phyloP scores from a whole-genome alignment of 2,113 vertebrate species.

The Pelmatolapia mariae region DNA sequence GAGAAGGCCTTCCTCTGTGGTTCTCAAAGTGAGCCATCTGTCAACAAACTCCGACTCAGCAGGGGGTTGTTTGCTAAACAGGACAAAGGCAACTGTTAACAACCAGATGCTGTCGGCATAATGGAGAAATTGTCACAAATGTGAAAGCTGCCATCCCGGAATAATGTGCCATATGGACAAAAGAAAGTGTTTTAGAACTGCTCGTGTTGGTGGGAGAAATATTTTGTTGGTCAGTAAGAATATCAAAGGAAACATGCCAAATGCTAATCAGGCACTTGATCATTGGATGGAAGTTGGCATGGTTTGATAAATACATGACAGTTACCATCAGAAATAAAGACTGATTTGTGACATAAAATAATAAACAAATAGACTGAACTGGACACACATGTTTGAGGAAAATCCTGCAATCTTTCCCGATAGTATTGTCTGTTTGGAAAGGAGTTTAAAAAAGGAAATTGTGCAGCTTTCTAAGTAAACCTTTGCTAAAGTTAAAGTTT shows the following conservation, averaged over 20 bases:
- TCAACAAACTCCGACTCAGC: constrained; percentile 11
- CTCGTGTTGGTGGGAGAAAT: neutral
- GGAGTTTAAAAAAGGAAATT: neutral
- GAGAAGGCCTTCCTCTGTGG: neutral
- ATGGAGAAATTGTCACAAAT: neutral
- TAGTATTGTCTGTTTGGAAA: neutral
- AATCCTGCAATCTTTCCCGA: neutral
- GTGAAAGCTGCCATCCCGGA: neutral
- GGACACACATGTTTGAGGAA: neutral
- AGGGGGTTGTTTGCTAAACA: constrained; percentile 19
- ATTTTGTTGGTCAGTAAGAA: neutral
- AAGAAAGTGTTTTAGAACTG: neutral
- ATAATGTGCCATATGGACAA: constrained; percentile 23
- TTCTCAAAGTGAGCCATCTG: constrained; percentile 47
- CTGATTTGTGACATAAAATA: neutral
- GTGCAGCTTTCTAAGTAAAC: neutral
- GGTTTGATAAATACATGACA: neutral
- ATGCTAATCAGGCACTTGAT: neutral
- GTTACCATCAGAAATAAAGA: neutral
- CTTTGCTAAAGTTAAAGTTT: neutral
- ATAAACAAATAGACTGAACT: neutral
- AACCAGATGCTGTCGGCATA: constrained; percentile 36
- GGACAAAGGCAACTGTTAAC: constrained; percentile 29
- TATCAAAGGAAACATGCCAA: neutral
- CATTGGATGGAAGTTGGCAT: neutral